Evolutionary conservation across 2,113 vertebrate species (phyloP), one percentile per base, ranked within the genome.

Genomic region (Poeciliopsis retropinna): DNA sequence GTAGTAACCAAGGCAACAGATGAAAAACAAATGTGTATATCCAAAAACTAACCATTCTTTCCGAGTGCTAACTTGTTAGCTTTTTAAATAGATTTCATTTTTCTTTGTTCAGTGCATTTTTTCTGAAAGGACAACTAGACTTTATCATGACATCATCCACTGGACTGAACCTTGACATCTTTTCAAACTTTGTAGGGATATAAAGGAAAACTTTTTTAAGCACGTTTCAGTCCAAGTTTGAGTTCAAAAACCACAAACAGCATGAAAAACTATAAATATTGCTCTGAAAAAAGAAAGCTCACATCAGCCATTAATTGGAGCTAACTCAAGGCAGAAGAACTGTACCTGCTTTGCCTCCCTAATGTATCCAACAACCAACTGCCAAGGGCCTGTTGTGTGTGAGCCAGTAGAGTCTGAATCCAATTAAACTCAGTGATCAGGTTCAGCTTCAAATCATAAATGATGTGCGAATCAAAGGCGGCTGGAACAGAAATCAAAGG

Each of bases 381-480:
- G 83, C 83, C 60, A 61, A 64, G 32, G 37, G 75, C 63, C 68
- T 64, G 61, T 66, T 0, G 64, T 27, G 12, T 67, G 14, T 15
- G 5, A 64, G 57, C 60, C 34, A 0, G 67, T 44, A 22, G 1
- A 32, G 47, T 70, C 75, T 76, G 60, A 74, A 82, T 80, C 79
- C 85, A 82, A 87, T 87, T 84, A 87, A 82, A 84, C 67, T 79
- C 69, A 71, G 60, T 82, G 70, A 81, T 75, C 77, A 27, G 39
- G 44, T 68, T 77, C 7, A 11, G 74, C 74, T 78, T 41, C 44
- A 29, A 54, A 71, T 74, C 57, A 27, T 27, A 67, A 67, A 61
- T 60, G 61, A 81, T 80, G 60, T 72, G 67, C 8, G 61, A 73
- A 87, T 76, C 68, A 75, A 70, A 72, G 64, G 77, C 67, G 51